Evolutionary conservation across 2,797 vertebrate genomes (phyloP), one percentile per base, ranked within the genome.

Genomic region (Myoxocephalus aenaeus): DNA sequence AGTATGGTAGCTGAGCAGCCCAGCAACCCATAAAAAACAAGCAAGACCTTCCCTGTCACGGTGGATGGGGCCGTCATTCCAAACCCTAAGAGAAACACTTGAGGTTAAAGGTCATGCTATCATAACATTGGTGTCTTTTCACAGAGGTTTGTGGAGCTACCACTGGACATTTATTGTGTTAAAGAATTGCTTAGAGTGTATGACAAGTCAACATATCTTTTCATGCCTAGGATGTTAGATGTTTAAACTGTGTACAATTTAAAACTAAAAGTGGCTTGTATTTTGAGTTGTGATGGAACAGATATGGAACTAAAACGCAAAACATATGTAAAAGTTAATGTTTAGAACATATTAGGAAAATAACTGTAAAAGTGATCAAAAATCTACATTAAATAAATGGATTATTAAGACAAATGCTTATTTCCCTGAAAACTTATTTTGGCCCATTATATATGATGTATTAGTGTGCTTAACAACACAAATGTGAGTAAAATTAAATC

Each of bases 11-110:
- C 85, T 0, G 92, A 88, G 38, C 93, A 94, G 40, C 93, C 93
- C 27, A 93, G 75, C 81, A 94, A 62, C 14, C 93, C 92, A 15
- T 94, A 94, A 81, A 93, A 88, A 71, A 95, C 89, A 14, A 94
- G 92, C 69, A 94, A 79, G 61, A 92, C 64, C 75, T 92, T 93
- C 18, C 92, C 93, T 1, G 53, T 62, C 1, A 59, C 25, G 13
- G 93, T 94, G 58, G 80, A 73, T 3, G 91, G 92, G 3, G 92
- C 92, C 5, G 92, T 77, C 80, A 92, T 84, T 61, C 93, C 93
- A 62, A 94, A 94, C 20, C 93, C 92, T 94, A 40, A 59, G 22
- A 69, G 25, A 82, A 76, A 80, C 50, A 69, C 1, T 64, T 4
- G 0, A 17, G 18, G 11, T 74, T 38, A 56, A 62, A 66, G 29